Evolutionary conservation across 2,797 vertebrate species (phyloP).

Genomic region (Florisuga fusca): DNA sequence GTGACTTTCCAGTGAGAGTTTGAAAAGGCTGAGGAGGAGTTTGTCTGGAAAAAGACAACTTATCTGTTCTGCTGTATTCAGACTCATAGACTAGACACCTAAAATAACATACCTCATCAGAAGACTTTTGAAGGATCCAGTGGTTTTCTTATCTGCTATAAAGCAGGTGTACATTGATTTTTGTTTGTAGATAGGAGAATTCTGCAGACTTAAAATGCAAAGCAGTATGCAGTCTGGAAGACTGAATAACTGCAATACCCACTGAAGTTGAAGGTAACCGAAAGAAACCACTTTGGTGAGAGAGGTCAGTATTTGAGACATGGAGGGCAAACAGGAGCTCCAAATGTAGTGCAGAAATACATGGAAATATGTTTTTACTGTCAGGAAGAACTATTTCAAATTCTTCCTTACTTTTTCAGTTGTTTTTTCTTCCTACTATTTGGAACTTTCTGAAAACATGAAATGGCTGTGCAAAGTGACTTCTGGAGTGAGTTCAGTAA

Average conservation of each 20-base stretch:
- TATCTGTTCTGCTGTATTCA: background rate
- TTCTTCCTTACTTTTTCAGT: background rate
- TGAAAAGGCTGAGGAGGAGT: background rate
- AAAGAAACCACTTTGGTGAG: background rate
- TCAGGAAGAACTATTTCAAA: background rate
- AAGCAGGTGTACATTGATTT: background rate
- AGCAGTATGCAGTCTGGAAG: background rate
- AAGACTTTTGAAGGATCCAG: background rate
- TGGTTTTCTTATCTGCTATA: background rate
- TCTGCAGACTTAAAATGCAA: background rate
- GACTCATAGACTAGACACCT: background rate
- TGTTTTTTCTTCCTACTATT: rapidly evolving
- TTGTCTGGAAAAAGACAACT: background rate
- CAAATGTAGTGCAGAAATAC: background rate
- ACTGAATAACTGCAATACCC: background rate
- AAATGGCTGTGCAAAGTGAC: background rate
- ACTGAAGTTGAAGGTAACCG: background rate
- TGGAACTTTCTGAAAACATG: background rate
- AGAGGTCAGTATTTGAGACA: background rate
- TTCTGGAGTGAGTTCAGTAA: background rate
- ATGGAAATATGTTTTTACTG: background rate
- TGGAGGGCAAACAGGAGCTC: background rate
- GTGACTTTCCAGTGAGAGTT: background rate
- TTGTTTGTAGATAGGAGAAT: background rate
- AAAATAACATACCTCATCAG: background rate